Evolutionary conservation across 2,888 invertebrate species (phyloP).

Genomic region (Druceiella hillmani): DNA sequence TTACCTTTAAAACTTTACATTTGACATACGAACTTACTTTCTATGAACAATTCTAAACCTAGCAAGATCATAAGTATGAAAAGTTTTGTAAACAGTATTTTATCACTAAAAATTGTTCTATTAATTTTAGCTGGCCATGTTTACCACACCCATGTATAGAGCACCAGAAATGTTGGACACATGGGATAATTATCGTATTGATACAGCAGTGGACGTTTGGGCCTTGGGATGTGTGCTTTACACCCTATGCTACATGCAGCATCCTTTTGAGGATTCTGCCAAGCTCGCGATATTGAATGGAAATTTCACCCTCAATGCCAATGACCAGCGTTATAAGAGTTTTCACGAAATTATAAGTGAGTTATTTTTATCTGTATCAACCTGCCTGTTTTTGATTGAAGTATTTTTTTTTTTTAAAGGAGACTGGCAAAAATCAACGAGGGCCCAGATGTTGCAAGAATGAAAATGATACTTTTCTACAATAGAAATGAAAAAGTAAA

Average conservation of each 20-base stretch:
- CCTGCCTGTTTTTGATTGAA: no score
- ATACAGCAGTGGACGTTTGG: constrained; percentile 91
- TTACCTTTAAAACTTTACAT: no score
- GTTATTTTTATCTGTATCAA: no score
- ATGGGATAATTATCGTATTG: constrained; percentile 93
- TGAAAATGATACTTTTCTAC: no score
- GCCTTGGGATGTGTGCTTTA: constrained; percentile 95
- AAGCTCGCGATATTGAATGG: constrained; percentile 96
- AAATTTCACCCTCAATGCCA: constrained; percentile 80
- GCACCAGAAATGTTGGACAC: constrained; percentile 98
- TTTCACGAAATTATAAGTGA: constrained; percentile 88
- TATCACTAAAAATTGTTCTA: constrained; percentile 12
- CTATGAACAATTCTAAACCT: no score
- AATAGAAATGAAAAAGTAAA: no score
- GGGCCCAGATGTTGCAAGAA: no score
- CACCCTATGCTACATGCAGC: constrained; percentile 85
- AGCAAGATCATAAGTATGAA: no score
- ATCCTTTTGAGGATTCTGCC: constrained; percentile 95
- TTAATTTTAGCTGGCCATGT: constrained; percentile 60
- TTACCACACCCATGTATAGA: constrained; percentile 92
- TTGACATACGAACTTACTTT: no score
- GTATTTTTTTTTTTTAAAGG: no score
- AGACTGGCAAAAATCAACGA: no score
- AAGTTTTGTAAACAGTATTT: no score
- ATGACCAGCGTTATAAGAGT: constrained; percentile 74